Percentiles rank a stretch among this genome's conserved stretches.
Conservation (phyloP, 2,888 invertebrate species). For the Empis livida region DNA sequence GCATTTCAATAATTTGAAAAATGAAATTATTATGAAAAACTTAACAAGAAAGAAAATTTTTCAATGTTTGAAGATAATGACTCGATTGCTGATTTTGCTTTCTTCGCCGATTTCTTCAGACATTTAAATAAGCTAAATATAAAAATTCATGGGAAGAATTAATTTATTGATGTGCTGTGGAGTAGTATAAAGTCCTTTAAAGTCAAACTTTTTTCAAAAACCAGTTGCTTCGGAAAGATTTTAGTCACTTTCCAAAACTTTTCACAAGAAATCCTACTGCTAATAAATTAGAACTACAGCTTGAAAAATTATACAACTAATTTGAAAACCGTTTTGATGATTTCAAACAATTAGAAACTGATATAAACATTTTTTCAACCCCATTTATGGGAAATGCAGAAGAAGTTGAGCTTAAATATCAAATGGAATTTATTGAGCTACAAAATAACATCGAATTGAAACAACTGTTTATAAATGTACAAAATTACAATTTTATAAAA, state of each 20-base stretch:
- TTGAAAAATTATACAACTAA: background rate
- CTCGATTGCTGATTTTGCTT: background rate
- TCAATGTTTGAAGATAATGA: background rate
- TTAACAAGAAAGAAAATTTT: background rate
- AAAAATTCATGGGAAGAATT: background rate
- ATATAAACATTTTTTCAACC: background rate
- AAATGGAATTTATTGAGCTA: background rate
- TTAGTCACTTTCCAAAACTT: background rate
- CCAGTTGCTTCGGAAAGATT: background rate
- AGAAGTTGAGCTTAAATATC: background rate
- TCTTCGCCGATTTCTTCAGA: background rate
- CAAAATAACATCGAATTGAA: background rate
- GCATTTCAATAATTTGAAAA: background rate
- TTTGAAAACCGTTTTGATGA: background rate
- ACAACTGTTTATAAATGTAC: background rate
- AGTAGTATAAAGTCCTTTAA: background rate
- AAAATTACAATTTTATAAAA: slow-evolving; percentile 1
- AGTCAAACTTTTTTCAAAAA: background rate
- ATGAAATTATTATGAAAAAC: background rate
- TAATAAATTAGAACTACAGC: background rate
- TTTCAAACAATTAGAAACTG: background rate
- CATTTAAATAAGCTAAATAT: background rate
- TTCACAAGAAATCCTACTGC: background rate
- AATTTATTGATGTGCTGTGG: background rate
- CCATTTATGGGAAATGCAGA: background rate